These are phyloP conservation scores for Palythoa caribaeorum DNA, from an alignment of 92 coral and sea anemone genomes.

Conservation along the genomic window DNA sequence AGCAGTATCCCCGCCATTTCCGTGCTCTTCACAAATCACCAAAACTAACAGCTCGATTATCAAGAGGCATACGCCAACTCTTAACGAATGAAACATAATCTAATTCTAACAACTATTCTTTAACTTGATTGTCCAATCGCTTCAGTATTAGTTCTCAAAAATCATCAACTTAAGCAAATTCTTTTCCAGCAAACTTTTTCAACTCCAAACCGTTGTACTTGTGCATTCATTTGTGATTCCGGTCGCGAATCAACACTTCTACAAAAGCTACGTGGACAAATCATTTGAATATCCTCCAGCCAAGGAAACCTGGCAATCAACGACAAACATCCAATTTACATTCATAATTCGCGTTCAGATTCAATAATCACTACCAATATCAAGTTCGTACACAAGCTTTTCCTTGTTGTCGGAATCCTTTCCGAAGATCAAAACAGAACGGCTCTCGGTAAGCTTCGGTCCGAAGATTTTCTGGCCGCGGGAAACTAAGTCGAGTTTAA, in stretches of 20 bases:
- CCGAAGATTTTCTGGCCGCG: not conserved
- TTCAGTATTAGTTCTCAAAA: not conserved
- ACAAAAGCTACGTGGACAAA: conserved; percentile 34
- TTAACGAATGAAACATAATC: conserved; percentile 1
- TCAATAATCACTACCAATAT: not conserved
- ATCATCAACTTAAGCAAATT: not conserved
- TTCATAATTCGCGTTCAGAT: not conserved
- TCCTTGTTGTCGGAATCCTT: not conserved
- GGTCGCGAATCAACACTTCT: not conserved
- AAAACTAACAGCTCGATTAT: not conserved
- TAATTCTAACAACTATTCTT: not conserved
- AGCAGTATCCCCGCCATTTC: not conserved
- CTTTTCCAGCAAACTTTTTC: not conserved
- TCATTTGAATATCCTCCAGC: conserved; percentile 21
- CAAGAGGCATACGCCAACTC: conserved; percentile 4
- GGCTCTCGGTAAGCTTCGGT: not conserved
- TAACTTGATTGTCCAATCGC: not conserved
- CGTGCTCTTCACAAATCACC: conserved; percentile 13
- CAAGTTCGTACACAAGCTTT: not conserved
- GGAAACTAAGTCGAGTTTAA: not conserved
- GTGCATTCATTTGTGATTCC: conserved; percentile 4
- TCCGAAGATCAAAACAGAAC: not conserved
- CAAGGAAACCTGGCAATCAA: conserved; percentile 33
- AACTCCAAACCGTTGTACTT: not conserved
- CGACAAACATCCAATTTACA: conserved; percentile 1